A percentile compares a stretch with the other conserved stretches of the same genome.
phyloP scores from a whole-genome alignment of 2,888 invertebrate species.

The Ypsolopha scabrella region DNA sequence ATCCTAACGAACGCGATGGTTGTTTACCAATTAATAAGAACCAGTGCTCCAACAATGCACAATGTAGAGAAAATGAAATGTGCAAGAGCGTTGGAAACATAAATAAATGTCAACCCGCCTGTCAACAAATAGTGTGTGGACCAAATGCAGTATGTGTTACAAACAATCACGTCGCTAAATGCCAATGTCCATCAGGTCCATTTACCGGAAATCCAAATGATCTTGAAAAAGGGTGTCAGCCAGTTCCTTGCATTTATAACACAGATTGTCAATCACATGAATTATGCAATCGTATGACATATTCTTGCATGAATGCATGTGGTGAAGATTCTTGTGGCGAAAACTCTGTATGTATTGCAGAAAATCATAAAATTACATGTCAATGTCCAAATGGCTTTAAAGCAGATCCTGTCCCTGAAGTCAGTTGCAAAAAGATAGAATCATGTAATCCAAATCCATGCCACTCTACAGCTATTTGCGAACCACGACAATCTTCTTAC shows the following conservation, averaged over 20 bases:
- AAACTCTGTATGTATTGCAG: slow-evolving; percentile 89
- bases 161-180: slow-evolving; percentile 90
- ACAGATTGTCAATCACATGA: slow-evolving; percentile 84
- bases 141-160: slow-evolving; percentile 89
- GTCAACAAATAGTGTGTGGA: slow-evolving; percentile 82
- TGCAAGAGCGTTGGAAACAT: slow-evolving; percentile 75
- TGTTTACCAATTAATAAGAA: slow-evolving; percentile 80
- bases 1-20: slow-evolving; percentile 91
- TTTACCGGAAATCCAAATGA: slow-evolving; percentile 90
- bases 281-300: slow-evolving; percentile 84
- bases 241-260: slow-evolving; percentile 89
- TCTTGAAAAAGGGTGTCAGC: slow-evolving; percentile 77
- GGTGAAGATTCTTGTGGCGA: slow-evolving; percentile 85
- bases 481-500: slow-evolving; percentile 75
- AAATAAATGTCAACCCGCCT: slow-evolving; percentile 81
- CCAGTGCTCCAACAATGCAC: slow-evolving; percentile 82
- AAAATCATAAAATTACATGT: slow-evolving; percentile 84
- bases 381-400: slow-evolving; percentile 88
- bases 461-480: slow-evolving; percentile 84
- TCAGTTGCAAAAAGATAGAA: slow-evolving; percentile 80
- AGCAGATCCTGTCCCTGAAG: slow-evolving; percentile 86
- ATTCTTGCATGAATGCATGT: slow-evolving; percentile 86
- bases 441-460: slow-evolving; percentile 84
- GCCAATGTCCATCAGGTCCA: slow-evolving; percentile 89
- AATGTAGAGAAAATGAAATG: slow-evolving; percentile 86